Base-by-base conservation (phyloP, 1,140 invertebrate genomes). In the Tenebrio molitor region DNA sequence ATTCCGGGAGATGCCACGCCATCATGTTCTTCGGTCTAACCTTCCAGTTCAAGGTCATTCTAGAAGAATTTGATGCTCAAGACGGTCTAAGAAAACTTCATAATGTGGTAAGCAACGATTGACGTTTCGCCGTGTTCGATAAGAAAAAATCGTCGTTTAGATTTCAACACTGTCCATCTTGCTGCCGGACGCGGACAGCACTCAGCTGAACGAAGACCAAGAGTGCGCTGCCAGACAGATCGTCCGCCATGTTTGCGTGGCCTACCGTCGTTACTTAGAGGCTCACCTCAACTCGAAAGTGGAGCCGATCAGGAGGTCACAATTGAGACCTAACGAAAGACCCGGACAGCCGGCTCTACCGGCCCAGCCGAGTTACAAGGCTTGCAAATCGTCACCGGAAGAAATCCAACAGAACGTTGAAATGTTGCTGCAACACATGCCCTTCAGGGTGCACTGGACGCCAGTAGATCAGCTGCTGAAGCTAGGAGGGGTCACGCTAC, bases 21-120 rank as follows among this genome's bases (percentile, higher is more conserved):
- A 96, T 96, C 7, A 98, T 99, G 95, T 99, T 99, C 83, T 98
- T 99, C 82, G 93, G 94, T 0, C 87, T 97, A 64, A 93, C 94
- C 3, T 98, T 98, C 83, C 92, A 95, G 65, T 99, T 97, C 83
- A 89, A 93, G 77, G 89, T 95, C 0, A 94, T 97, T 76, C 83
- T 99, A 0, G 94, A 97, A 74, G 91, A 97, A 81, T 99, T 99
- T 81, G 97, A 99, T 84, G 76, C 75, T 2, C 86, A 92, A 84
- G 96, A 98, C 87, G 97, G 97, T 0, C 85, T 98, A 1, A 84
- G 97, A 7, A 95, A 96, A 84, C 85, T 99, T 8, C 93, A 96
- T 80, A 99, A 99, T 88, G 93, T 97, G 76, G 91, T 96, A 84
- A 83, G 86, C 85, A 39, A n/a, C 12, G 7, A 39, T 10, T 33